Percentiles rank a stretch among this genome's conserved stretches.
These are phyloP conservation scores for Hystrix cristata DNA, from an alignment of 2,113 vertebrate genomes.

Conservation along the genomic window DNA sequence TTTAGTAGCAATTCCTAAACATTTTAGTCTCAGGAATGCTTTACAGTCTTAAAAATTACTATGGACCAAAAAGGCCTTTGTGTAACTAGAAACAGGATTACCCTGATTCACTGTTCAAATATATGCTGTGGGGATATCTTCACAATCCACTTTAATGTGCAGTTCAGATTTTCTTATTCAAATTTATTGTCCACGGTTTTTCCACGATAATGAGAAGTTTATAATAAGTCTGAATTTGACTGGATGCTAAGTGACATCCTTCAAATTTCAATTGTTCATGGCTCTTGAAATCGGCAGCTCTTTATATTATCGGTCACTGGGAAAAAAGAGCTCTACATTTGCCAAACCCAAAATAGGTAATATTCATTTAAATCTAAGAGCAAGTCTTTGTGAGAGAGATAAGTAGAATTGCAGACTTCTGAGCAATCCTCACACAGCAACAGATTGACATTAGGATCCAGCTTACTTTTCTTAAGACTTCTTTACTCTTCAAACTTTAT, in stretches of 20 bases:
- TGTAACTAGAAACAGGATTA: not conserved
- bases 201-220: not conserved
- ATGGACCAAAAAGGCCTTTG: not conserved
- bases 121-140: not conserved
- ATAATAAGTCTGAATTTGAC: constrained; percentile 15
- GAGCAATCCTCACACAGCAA: not conserved
- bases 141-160: not conserved
- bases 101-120: not conserved
- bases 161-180: not conserved
- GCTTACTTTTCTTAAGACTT: not conserved
- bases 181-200: not conserved
- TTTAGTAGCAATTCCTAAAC: not conserved
- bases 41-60: not conserved
- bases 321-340: not conserved
- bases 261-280: not conserved
- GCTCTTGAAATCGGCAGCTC: not conserved
- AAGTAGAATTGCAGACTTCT: not conserved
- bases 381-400: not conserved
- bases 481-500: not conserved
- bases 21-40: not conserved
- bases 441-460: not conserved
- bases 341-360: not conserved
- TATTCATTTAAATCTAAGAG: not conserved
- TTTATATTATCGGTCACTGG: not conserved
- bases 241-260: not conserved